Conservation (phyloP, 2,113 vertebrate species). For the Porphyrio hochstetteri region DNA sequence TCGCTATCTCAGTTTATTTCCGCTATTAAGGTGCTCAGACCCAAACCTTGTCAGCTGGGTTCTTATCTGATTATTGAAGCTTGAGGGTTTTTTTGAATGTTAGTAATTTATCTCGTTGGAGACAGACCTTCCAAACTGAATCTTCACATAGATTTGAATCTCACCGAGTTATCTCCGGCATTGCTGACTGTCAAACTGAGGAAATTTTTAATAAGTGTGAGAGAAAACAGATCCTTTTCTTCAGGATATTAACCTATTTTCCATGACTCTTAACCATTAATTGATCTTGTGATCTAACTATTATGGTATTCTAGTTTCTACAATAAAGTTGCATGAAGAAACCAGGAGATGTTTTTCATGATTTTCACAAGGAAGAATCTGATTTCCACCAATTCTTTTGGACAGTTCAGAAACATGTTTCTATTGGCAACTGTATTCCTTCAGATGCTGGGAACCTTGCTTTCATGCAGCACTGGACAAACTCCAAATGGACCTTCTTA, state of each 20-base stretch:
- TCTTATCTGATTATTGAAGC: background rate
- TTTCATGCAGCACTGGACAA: fast-evolving
- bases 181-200: background rate
- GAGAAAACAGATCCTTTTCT: background rate
- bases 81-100: background rate
- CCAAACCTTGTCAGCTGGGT: background rate
- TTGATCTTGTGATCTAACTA: background rate
- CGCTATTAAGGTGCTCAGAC: background rate
- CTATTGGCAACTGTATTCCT: background rate
- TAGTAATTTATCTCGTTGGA: background rate
- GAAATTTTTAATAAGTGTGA: background rate
- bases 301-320: background rate
- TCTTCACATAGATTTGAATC: background rate
- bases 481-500: background rate
- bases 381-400: background rate
- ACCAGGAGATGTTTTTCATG: background rate
- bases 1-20: background rate
- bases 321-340: background rate
- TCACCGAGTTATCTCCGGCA: background rate
- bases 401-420: background rate
- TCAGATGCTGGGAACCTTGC: background rate
- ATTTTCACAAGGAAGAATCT: background rate
- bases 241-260: background rate
- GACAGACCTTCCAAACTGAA: background rate
- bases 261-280: background rate